phyloP scores from a whole-genome alignment of 2,113 vertebrate species.

The Motacilla tschutschensis region DNA sequence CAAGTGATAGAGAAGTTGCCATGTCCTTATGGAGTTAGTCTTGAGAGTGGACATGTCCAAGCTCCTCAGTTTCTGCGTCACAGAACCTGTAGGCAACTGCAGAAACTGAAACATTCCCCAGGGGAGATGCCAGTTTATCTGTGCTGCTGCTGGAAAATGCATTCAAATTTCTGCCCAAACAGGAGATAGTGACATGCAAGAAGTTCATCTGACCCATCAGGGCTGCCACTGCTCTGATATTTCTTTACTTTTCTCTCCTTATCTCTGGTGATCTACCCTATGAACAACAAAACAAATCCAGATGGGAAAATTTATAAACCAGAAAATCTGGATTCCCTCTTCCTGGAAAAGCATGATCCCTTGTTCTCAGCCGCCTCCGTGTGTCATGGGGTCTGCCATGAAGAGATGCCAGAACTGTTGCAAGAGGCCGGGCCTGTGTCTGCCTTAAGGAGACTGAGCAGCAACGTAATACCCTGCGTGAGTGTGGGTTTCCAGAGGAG shows the following conservation, averaged over 20 bases:
- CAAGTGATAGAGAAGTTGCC: neutral
- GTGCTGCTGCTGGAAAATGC: constrained; percentile 33
- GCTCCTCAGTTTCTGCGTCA: neutral
- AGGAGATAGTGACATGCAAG: constrained; percentile 45
- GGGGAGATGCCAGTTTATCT: constrained; percentile 33
- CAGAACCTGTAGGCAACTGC: constrained; percentile 21
- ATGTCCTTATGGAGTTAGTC: neutral
- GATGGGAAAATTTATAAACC: constrained; percentile 60
- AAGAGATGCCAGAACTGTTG: constrained; percentile 34
- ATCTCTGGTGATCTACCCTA: constrained; percentile 54
- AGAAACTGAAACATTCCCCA: neutral
- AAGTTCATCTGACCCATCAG: constrained; percentile 4
- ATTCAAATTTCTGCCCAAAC: constrained; percentile 54
- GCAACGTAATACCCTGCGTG: rapidly evolving
- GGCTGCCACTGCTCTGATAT: constrained; percentile 34
- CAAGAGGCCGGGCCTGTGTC: constrained; percentile 25
- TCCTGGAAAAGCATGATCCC: constrained; percentile 54
- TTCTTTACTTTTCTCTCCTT: constrained; percentile 35
- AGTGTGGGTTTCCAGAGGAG: neutral
- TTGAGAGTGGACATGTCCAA: constrained; percentile 27
- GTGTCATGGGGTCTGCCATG: constrained; percentile 54
- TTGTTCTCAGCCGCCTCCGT: constrained; percentile 48
- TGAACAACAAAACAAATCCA: constrained; percentile 50
- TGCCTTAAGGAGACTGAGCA: neutral
- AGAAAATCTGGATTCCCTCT: constrained; percentile 59